These are phyloP conservation scores for Paradoxurus hermaphroditus DNA, from an alignment of 2,113 vertebrate species.

Conservation along the genomic window DNA sequence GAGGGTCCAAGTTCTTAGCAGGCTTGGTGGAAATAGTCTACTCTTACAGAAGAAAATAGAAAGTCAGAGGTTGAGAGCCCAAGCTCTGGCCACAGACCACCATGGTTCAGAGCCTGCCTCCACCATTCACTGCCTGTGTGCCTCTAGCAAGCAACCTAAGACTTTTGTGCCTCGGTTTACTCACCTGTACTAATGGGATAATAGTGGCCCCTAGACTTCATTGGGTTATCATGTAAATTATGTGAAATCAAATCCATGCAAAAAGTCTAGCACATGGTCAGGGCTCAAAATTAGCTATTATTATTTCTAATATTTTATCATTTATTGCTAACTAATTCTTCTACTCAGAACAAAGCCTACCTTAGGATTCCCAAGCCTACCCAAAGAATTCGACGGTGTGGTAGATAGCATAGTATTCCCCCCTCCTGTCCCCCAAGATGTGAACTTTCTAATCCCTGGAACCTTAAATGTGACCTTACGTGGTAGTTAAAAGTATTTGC, in stretches of 20 bases:
- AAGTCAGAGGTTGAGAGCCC: not conserved
- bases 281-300: not conserved
- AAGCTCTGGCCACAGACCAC: not conserved
- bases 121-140: not conserved
- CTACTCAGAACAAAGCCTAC: not conserved
- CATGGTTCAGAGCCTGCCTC: not conserved
- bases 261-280: not conserved
- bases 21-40: not conserved
- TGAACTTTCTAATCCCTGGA: not conserved
- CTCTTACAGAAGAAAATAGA: not conserved
- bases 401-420: not conserved
- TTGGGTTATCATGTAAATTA: not conserved
- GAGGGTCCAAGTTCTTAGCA: not conserved
- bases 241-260: not conserved
- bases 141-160: not conserved
- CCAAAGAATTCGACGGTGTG: not conserved
- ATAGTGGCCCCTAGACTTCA: too few relatives aligned
- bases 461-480: not conserved
- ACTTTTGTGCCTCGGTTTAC: not conserved
- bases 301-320: not conserved
- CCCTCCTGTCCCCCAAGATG: not conserved
- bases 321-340: not conserved
- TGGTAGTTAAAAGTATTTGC: not conserved
- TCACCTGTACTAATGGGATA: not conserved
- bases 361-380: not conserved